Evolutionary conservation across 2,113 vertebrate genomes (phyloP), one percentile per base, ranked within the genome.

Genomic region (Sarotherodon lohbergeri): DNA sequence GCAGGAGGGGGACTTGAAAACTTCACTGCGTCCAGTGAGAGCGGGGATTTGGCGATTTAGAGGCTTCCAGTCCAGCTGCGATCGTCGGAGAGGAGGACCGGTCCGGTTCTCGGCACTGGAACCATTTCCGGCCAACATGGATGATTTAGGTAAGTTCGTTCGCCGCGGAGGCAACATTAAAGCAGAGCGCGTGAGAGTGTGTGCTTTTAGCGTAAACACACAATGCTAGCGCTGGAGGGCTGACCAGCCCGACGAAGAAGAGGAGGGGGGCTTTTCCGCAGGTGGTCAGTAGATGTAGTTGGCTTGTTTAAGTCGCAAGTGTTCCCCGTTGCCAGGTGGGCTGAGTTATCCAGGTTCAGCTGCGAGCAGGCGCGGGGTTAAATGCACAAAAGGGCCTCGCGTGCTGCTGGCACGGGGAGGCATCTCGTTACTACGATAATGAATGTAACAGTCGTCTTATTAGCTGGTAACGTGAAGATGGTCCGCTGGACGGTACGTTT

Each of bases 111-210:
- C 86, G 32, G 54, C 85, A 24, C 54, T 82, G 90, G 88, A 93
- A 82, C 89, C 90, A 94, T 93, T 94, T 94, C 93, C 92, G 93
- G 90, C 88, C 91, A 94, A 92, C 94, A 96, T 96, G 95, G 95
- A 95, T 92, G 95, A 96, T 94, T 95, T 96, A 90, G 95, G 95
- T 95, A 93, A 93, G 92, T 95, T 93, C 63, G 56, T 57, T 54
- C 27, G 80, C 83, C 57, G 7, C 82, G 89, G 84, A 85, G 61
- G 86, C 90, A 87, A 61, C 90, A 81, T 78, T 73, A 66, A 61
- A 71, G 85, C 83, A 13, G 24, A 80, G 61, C 9, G 86, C 34
- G 57, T 14, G 84, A 55, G 78, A 12, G 32, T 27, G 34, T 57
- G 57, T 80, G 4, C 7, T 19, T 81, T 85, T 80, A 34, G 39